phyloP scores from a whole-genome alignment of 2,797 vertebrate genomes.

The Smutsia temminckii region DNA sequence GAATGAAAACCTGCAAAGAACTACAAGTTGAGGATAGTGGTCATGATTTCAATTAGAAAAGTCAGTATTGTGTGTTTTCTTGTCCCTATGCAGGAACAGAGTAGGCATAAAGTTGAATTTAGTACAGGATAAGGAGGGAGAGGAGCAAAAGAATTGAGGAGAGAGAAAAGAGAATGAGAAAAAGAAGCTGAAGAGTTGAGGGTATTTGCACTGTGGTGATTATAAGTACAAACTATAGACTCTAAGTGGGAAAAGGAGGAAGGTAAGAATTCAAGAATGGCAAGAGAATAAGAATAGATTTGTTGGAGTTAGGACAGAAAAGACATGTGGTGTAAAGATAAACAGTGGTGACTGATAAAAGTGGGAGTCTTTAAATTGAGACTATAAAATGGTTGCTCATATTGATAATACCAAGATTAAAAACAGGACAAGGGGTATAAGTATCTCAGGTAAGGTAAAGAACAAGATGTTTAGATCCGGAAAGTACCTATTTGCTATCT shows the following conservation, averaged over 20 bases:
- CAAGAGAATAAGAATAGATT: background rate
- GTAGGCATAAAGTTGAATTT: background rate
- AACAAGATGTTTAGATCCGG: background rate
- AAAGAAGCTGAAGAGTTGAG: background rate
- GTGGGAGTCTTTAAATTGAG: background rate
- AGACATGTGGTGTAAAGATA: background rate
- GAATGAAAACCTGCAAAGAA: background rate
- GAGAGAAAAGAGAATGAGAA: background rate
- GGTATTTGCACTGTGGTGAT: background rate
- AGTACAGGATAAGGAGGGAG: background rate
- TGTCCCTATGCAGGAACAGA: background rate
- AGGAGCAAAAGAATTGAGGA: background rate
- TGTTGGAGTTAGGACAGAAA: background rate
- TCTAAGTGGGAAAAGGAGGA: background rate
- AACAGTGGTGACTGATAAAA: background rate
- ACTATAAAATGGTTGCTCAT: background rate
- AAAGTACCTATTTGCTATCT: background rate
- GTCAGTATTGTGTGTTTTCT: background rate
- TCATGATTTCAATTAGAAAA: background rate
- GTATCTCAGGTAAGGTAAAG: background rate
- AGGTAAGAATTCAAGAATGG: background rate
- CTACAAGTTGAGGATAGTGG: background rate
- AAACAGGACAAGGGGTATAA: background rate
- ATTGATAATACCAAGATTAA: background rate
- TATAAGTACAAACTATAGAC: background rate